Percentiles rank a stretch among this genome's conserved stretches.
These are phyloP conservation scores for Centrocercus urophasianus DNA, from an alignment of 2,113 vertebrate species.

Conservation along the genomic window DNA sequence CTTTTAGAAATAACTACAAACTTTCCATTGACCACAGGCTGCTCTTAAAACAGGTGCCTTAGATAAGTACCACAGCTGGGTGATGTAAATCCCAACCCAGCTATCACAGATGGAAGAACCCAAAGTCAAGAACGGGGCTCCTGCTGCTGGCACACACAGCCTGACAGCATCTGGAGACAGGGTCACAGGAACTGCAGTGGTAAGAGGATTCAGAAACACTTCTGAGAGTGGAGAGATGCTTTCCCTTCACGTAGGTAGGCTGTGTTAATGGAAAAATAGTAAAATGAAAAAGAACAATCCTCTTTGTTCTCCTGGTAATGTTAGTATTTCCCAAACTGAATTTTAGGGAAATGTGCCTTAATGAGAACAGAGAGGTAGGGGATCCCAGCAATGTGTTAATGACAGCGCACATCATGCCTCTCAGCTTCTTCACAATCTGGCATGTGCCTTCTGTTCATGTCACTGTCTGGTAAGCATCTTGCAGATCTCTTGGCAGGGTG, in stretches of 20 bases:
- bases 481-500: neutral
- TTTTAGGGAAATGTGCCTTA: neutral
- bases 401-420: no score
- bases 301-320: neutral
- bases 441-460: neutral
- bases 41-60: neutral
- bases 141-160: neutral
- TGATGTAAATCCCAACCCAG: neutral
- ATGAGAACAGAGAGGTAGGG: neutral
- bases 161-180: neutral
- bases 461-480: neutral
- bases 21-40: neutral
- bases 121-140: neutral
- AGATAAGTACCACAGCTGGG: neutral
- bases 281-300: neutral
- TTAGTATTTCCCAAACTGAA: neutral
- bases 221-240: neutral
- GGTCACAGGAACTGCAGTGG: neutral
- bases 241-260: rapidly evolving
- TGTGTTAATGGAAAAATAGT: neutral
- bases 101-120: neutral
- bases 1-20: neutral
- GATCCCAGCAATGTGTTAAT: neutral
- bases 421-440: no score
- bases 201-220: neutral